Evolutionary conservation across 92 coral and sea anemone genomes (phyloP), one percentile per base, ranked within the genome.

Genomic region (Porites cylindrica): DNA sequence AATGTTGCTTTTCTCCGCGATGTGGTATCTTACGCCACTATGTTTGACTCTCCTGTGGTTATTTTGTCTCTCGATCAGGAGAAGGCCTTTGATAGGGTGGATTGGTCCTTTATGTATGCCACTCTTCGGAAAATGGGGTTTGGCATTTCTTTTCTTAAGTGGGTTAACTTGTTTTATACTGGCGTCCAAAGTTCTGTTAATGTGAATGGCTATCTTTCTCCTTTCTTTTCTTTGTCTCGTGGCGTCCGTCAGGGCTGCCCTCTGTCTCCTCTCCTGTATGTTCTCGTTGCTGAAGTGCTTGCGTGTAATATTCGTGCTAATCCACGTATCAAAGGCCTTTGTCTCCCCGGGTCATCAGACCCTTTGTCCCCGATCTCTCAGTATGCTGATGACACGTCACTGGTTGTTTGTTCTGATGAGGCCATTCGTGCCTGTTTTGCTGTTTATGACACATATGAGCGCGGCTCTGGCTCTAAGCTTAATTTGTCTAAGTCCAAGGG

Each of bases 11-110:
- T 92, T 1, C 66, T 89, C 1, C 78, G 69, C 0, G 86, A 85
- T 52, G 64, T 76, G 6, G 73, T 75, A 0, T 60, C n/a, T 23
- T 77, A 76, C 74, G 76, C 67, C 7, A 69, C 75, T 38, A 1
- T 1, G 14, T 7, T 14, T 7, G 16, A 81, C 17, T 24, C 68
- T 17, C 81, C 77, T 1, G 86, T 63, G 0, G 87, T 84, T 43
- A 64, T 89, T 3, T 26, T 82, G 2, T 89, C 91, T 8, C 78
- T 93, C 0, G 93, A 93, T 16, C 91, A 90, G 56, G 91, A 92
- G 61, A 92, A 92, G 66, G 89, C 95, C 8, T 92, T 92, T 52
- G 93, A 89, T 62, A 13, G 93, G 0, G 93, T 93, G 1, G 96
- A 92, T 21, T 76, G 88, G 76, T 29, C 67, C 7, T 92, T 69